Evolutionary conservation across 2,888 invertebrate genomes (phyloP).

Genomic region (Drosophila infuscata): DNA sequence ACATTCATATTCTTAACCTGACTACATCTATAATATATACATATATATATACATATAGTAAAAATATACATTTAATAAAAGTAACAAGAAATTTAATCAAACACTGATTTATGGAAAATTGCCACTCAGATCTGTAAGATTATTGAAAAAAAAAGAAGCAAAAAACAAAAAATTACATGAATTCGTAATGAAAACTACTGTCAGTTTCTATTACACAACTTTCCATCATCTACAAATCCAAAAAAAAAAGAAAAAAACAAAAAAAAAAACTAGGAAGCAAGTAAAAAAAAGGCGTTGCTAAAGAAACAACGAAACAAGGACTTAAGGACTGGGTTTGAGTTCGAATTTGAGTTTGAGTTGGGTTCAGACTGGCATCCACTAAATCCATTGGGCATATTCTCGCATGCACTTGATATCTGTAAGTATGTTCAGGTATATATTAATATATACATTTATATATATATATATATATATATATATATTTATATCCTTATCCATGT

Average conservation of each 20-base stretch:
- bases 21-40: neutral
- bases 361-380: conserved; percentile 57
- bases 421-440: conserved; percentile 17
- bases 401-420: conserved; percentile 30
- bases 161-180: conserved; percentile 64
- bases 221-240: conserved; percentile 61
- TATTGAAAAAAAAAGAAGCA: conserved; percentile 18
- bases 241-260: neutral
- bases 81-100: neutral
- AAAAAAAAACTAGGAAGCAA: neutral
- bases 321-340: conserved; percentile 47
- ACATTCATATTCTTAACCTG: neutral
- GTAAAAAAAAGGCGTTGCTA: conserved; percentile 23
- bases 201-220: conserved; percentile 79
- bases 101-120: conserved; percentile 7
- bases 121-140: neutral
- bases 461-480: neutral
- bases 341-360: conserved; percentile 45
- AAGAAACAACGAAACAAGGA: conserved; percentile 34
- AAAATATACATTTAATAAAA: neutral
- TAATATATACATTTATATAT: neutral
- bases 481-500: neutral
- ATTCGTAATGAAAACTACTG: conserved; percentile 80
- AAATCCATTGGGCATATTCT: conserved; percentile 70
- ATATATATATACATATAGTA: neutral